Conservation (phyloP, 2,113 vertebrate genomes). For the Ailurus styani region DNA sequence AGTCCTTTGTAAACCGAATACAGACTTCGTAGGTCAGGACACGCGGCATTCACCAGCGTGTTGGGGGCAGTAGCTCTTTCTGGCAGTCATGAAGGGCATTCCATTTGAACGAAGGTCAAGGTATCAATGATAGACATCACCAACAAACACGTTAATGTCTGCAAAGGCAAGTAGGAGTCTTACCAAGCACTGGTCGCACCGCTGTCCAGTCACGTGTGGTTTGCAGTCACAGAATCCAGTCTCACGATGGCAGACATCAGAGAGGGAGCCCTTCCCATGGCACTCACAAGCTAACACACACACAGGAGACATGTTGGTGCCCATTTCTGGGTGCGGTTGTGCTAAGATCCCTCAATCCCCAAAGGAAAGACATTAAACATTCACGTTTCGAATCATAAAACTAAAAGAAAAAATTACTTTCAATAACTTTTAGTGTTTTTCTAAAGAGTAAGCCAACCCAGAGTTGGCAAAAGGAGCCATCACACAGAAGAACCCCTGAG, state of each 20-base stretch:
- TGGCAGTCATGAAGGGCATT: background rate
- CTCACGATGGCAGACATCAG: slow-evolving; percentile 83
- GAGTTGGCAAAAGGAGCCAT: background rate
- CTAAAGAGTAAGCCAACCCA: background rate
- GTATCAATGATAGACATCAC: no score
- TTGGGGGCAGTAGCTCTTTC: background rate
- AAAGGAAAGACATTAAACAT: background rate
- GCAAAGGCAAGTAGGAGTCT: background rate
- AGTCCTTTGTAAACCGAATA: rapidly evolving
- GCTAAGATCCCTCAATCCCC: background rate
- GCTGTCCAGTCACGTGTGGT: slow-evolving; percentile 84
- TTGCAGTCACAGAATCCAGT: slow-evolving; percentile 90
- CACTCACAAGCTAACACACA: slow-evolving; percentile 87
- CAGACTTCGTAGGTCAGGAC: rapidly evolving
- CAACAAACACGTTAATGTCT: rapidly evolving
- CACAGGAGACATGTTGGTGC: background rate
- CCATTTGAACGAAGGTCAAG: background rate
- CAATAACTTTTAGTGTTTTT: background rate
- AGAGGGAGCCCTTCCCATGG: slow-evolving; percentile 84
- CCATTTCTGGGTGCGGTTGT: background rate
- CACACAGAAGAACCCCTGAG: background rate
- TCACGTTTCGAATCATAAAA: background rate
- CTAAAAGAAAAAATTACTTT: background rate
- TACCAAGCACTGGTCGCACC: slow-evolving; percentile 92
- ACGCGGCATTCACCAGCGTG: rapidly evolving